Evolutionary conservation across 1,140 invertebrate genomes (phyloP).

Genomic region (Lasaia peninsularis): DNA sequence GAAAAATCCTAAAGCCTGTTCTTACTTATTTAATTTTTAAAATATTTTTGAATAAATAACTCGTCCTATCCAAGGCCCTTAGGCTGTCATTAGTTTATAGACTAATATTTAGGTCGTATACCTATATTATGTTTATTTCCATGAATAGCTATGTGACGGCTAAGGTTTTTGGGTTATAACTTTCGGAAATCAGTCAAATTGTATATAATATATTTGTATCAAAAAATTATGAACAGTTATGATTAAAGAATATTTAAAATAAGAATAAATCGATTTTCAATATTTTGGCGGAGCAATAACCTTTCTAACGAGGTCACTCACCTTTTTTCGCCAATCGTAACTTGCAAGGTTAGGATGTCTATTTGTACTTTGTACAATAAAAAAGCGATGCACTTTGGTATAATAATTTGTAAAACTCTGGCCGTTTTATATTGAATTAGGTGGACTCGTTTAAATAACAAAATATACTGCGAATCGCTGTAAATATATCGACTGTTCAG

Average conservation of each 20-base stretch:
- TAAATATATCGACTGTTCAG: neutral
- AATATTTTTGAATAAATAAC: too few species aligned
- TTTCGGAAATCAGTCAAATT: too few species aligned
- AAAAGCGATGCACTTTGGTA: neutral
- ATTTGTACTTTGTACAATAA: neutral
- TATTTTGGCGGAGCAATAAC: constrained; percentile 32
- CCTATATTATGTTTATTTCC: too few species aligned
- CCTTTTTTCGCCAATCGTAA: constrained; percentile 27
- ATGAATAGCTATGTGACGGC: too few species aligned
- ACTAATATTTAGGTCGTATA: too few species aligned
- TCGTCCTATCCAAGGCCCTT: too few species aligned
- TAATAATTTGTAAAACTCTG: neutral
- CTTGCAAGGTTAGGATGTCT: neutral
- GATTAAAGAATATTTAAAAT: neutral
- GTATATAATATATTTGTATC: too few species aligned
- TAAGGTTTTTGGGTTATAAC: too few species aligned
- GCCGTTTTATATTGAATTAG: neutral
- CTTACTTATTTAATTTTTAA: too few species aligned
- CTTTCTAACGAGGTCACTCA: constrained; percentile 42
- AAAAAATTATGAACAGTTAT: too few species aligned
- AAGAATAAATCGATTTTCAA: constrained; percentile 2
- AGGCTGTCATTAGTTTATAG: too few species aligned
- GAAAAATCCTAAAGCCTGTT: too few species aligned
- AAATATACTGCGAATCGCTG: neutral
- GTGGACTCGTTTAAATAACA: neutral